A percentile compares a stretch with the other conserved stretches of the same genome.
These are phyloP conservation scores for Plebejus melissa DNA, from an alignment of 2,888 invertebrate species.

Conservation along the genomic window DNA sequence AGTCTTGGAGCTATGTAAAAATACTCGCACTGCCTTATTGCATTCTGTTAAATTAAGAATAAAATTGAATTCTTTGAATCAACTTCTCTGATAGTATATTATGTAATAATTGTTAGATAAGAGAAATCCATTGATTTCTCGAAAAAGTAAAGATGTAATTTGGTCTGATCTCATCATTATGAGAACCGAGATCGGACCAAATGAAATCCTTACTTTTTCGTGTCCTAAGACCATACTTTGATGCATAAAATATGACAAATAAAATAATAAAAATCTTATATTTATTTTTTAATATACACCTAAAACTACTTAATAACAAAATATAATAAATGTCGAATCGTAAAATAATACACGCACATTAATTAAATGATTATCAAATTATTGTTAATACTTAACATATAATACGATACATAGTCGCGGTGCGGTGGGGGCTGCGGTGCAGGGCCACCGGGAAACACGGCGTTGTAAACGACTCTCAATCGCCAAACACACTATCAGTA, in stretches of 20 bases:
- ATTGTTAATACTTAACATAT: conserved; percentile 35
- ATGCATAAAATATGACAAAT: conserved; percentile 11
- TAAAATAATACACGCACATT: conserved; percentile 41
- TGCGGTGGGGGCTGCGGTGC: conserved; percentile 3
- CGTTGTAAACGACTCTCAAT: conserved; percentile 5
- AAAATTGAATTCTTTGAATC: too few relatives aligned
- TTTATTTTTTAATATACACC: conserved; percentile 76
- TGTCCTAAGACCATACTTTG: neutral
- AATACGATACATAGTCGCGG: conserved; percentile 31
- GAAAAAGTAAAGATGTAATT: too few relatives aligned
- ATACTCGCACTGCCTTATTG: too few relatives aligned
- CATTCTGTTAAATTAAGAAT: too few relatives aligned
- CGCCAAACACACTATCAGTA: neutral
- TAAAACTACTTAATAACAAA: conserved; percentile 68
- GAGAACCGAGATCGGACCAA: neutral
- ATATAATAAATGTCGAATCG: conserved; percentile 41
- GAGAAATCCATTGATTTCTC: too few relatives aligned
- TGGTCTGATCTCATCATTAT: too few relatives aligned
- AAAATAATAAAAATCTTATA: conserved; percentile 49
- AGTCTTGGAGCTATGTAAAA: too few relatives aligned
- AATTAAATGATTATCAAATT: conserved; percentile 29
- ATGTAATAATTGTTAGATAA: too few relatives aligned
- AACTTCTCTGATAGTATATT: too few relatives aligned
- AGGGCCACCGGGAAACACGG: neutral
- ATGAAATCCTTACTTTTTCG: neutral